A percentile compares a stretch with the other conserved stretches of the same genome.
Evolutionary conservation across 2,113 vertebrate species (phyloP).

Genomic region (Zingel zingel): DNA sequence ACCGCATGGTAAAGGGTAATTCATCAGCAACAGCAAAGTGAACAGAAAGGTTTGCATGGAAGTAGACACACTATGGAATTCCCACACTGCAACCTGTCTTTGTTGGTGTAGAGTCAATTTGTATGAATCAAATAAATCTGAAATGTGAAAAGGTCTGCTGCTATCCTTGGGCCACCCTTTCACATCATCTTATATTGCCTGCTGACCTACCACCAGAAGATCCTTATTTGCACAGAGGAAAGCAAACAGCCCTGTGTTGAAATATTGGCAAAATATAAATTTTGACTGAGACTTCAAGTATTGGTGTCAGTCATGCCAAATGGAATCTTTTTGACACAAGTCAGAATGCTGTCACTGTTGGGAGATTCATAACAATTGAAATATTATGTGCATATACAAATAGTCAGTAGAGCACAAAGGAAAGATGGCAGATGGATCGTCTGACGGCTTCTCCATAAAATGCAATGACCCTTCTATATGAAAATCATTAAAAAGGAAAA

Average conservation of each 20-base stretch:
- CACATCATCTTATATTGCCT: conserved; percentile 5
- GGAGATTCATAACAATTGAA: conserved; percentile 19
- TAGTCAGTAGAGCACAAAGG: conserved; percentile 20
- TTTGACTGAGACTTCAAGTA: conserved; percentile 24
- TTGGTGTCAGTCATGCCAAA: conserved; percentile 25
- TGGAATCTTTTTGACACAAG: conserved; percentile 35
- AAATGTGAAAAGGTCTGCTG: not conserved
- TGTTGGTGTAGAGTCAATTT: conserved; percentile 13
- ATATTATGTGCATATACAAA: conserved; percentile 48
- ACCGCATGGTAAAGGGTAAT: not conserved
- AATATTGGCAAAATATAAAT: conserved; percentile 15
- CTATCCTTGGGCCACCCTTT: not conserved
- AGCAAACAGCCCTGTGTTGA: conserved; percentile 16
- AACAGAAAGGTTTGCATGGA: not conserved
- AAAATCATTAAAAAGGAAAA: conserved; percentile 19
- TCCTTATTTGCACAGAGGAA: conserved; percentile 19
- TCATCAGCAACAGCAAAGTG: not conserved
- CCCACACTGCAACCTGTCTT: not conserved
- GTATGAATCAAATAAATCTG: not conserved
- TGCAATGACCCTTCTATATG: not conserved
- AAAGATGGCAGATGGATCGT: conserved; percentile 4
- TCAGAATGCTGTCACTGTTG: conserved; percentile 19
- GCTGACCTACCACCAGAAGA: conserved; percentile 3
- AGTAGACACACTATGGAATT: not conserved
- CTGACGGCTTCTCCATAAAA: conserved; percentile 12